Evolutionary conservation across 1,140 invertebrate species (phyloP), one percentile per base, ranked within the genome.

Genomic region (Hylaeus anthracinus): DNA sequence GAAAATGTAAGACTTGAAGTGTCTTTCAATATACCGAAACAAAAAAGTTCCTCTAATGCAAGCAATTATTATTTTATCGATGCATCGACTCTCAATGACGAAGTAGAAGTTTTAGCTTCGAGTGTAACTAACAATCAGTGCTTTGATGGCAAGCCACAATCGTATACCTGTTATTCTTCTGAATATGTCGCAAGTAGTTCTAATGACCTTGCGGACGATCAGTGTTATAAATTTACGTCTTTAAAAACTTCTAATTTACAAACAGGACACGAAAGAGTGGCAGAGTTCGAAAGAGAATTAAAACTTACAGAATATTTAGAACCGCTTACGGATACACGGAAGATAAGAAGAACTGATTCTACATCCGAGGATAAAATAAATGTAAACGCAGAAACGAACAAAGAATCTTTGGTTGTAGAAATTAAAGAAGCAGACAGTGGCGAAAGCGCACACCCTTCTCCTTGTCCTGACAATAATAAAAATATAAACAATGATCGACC

Each of bases 51-150:
- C 82, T 91, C 70, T 74, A 93, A 63, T 84, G 90, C 72, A 0
- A 94, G 91, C 12, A 94, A 91, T 83, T 94, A 93, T 81, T 96
- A 95, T 90, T 97, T 97, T 86, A 97, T 97, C 76, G 96, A 97
- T 91, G 96, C 96, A 43, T 95, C 96, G 1, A 95, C 94, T 86
- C 91, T 97, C 45, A 94, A 94, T 10, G 96, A 97, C 87, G 96
- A 97, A 89, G 91, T 93, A 60, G 94, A 95, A 67, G 86, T 92
- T 48, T 64, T 85, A 2, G 41, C 85, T 45, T 74, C 79, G 2
- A 84, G 64, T 39, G 51, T 81, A 45, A 71, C 77, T 8, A 82
- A 75, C n/a, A 82, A 82, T 65, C 72, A 71, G 45, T 65, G 69
- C 9, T n/a, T 39, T 37, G 72, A 56, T 45, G 72, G 56, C 39